Evolutionary conservation across 92 coral and sea anemone species (phyloP).

Genomic region (Paramuricea clavata): DNA sequence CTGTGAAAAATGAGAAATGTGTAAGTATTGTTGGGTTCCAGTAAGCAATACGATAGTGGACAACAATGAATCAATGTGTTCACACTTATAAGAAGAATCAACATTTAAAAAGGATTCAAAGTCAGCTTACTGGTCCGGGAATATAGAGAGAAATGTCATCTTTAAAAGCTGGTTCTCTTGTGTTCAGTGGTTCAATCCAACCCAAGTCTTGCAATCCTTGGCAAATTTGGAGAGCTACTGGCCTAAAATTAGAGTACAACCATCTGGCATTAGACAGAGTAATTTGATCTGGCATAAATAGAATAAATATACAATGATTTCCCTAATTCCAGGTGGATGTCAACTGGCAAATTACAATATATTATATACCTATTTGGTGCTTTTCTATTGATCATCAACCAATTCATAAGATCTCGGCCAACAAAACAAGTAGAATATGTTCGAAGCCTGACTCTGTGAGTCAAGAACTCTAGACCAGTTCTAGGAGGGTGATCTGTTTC

Average conservation of each 20-base stretch:
- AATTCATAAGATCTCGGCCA: constrained; percentile 90
- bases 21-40: too few species aligned
- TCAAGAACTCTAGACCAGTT: constrained; percentile 84
- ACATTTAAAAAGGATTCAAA: neutral
- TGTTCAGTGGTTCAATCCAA: constrained; percentile 90
- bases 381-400: constrained; percentile 88
- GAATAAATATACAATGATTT: too few species aligned
- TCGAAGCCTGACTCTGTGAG: constrained; percentile 87
- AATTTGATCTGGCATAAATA: too few species aligned
- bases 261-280: neutral
- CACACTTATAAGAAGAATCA: neutral
- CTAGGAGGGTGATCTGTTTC: constrained; percentile 88
- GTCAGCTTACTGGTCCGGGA: constrained; percentile 84
- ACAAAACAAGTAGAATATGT: constrained; percentile 88
- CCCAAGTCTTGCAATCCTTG: constrained; percentile 86
- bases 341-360: too few species aligned
- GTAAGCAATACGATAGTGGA: too few species aligned
- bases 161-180: constrained; percentile 73
- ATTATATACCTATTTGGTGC: constrained; percentile 91
- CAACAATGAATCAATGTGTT: neutral
- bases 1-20: neutral
- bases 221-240: constrained; percentile 84
- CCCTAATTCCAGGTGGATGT: too few species aligned
- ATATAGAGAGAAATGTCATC: constrained; percentile 92
- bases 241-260: constrained; percentile 41